Evolutionary conservation across 2,113 vertebrate species (phyloP).

Genomic region (Podarcis cretensis): DNA sequence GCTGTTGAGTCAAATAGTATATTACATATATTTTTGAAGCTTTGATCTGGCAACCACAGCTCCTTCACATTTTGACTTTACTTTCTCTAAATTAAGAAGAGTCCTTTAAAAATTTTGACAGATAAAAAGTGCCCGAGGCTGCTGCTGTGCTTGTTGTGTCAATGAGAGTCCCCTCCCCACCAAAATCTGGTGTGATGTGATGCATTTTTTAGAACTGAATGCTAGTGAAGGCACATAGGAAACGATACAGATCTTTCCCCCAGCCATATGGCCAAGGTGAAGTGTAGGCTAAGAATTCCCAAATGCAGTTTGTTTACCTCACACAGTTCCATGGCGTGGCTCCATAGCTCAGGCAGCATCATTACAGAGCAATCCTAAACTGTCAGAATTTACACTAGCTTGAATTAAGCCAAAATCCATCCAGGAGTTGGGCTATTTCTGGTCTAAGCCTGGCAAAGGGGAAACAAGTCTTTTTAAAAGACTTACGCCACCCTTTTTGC

Average conservation of each 20-base stretch:
- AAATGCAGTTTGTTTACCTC: not conserved
- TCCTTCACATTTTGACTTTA: not conserved
- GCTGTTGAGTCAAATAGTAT: not conserved
- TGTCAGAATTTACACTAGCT: not conserved
- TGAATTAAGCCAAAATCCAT: too few species aligned
- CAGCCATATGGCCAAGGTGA: not conserved
- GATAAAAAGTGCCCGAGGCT: not conserved
- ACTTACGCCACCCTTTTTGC: too few species aligned
- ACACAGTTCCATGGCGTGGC: not conserved
- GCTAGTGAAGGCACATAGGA: not conserved
- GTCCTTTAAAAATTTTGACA: not conserved
- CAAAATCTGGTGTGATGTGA: not conserved
- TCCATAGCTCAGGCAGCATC: not conserved
- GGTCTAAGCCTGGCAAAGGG: too few species aligned
- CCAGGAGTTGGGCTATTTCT: too few species aligned
- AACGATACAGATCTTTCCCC: not conserved
- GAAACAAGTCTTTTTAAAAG: too few species aligned
- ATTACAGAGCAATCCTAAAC: not conserved
- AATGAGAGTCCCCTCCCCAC: not conserved
- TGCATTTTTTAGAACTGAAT: constrained; percentile 14
- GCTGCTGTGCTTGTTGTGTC: not conserved
- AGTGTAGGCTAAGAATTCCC: not conserved
- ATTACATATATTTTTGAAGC: not conserved
- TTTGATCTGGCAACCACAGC: not conserved
- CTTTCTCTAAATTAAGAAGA: not conserved